These are phyloP conservation scores for Agrilus mali DNA, from an alignment of 2,888 invertebrate genomes.

Conservation along the genomic window DNA sequence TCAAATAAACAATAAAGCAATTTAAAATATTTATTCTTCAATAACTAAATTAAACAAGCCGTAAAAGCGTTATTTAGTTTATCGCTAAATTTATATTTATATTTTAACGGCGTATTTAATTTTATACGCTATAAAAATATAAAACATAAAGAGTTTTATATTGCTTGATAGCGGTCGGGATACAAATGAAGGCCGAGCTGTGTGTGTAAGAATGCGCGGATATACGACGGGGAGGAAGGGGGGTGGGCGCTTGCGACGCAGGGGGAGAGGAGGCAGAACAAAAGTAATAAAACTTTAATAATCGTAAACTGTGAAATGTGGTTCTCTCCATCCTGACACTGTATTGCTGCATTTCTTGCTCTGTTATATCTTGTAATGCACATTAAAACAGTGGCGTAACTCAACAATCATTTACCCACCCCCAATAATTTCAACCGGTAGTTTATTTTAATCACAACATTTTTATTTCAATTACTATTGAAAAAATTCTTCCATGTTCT, in stretches of 20 bases:
- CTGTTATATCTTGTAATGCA: too few relatives aligned
- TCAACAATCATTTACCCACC: too few relatives aligned
- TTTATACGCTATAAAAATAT: slow-evolving; percentile 25
- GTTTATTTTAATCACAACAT: too few relatives aligned
- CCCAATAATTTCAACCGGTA: too few relatives aligned
- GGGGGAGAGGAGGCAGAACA: slow-evolving; percentile 12
- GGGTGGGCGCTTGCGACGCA: too few relatives aligned
- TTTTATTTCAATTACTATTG: too few relatives aligned
- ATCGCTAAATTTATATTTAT: slow-evolving; percentile 23
- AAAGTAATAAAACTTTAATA: slow-evolving; percentile 27
- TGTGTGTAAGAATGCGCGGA: too few relatives aligned
- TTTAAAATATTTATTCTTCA: slow-evolving; percentile 18
- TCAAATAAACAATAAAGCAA: slow-evolving; percentile 7
- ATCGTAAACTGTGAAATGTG: slow-evolving; percentile 20
- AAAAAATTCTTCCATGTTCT: too few relatives aligned
- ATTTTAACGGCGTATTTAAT: slow-evolving; percentile 27
- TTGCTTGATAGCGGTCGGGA: slow-evolving; percentile 23
- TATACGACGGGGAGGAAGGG: too few relatives aligned
- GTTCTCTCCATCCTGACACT: too few relatives aligned
- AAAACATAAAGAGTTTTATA: slow-evolving; percentile 21
- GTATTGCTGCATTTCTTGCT: too few relatives aligned
- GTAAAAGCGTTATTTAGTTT: slow-evolving; percentile 26
- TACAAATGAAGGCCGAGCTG: slow-evolving; percentile 15
- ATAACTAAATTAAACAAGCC: slow-evolving; percentile 17
- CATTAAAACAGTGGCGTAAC: too few relatives aligned